Conservation (phyloP, 2,888 invertebrate species). For the Lumbricus terrestris region DNA sequence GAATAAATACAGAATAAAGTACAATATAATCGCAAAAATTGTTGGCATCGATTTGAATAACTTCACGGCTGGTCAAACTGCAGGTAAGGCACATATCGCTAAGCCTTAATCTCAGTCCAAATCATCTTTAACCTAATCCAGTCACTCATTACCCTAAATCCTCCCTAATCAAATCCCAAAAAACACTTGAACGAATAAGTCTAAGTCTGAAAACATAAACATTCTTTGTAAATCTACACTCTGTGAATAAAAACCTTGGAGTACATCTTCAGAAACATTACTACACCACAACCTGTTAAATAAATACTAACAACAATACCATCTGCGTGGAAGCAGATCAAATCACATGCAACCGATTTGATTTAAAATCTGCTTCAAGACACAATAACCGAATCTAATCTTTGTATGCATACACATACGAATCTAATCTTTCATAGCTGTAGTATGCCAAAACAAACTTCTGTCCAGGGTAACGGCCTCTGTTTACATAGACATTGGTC, state of each 20-base stretch:
- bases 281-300: too few relatives aligned
- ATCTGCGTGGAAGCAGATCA: neutral
- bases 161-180: slow-evolving; percentile 3
- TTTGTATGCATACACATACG: too few relatives aligned
- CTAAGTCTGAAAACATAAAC: neutral
- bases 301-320: too few relatives aligned
- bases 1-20: neutral
- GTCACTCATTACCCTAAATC: neutral
- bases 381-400: too few relatives aligned
- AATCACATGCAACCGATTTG: neutral
- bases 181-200: neutral
- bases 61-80: neutral
- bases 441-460: too few relatives aligned
- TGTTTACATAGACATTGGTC: too few relatives aligned
- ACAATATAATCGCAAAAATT: neutral
- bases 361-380: neutral
- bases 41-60: neutral
- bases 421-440: too few relatives aligned
- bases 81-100: neutral
- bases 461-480: too few relatives aligned
- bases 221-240: too few relatives aligned
- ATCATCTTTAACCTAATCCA: neutral
- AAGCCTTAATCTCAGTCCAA: neutral
- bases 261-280: neutral
- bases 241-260: neutral